phyloP scores from a whole-genome alignment of 1,140 invertebrate species.

The Adoxophyes honmai region DNA sequence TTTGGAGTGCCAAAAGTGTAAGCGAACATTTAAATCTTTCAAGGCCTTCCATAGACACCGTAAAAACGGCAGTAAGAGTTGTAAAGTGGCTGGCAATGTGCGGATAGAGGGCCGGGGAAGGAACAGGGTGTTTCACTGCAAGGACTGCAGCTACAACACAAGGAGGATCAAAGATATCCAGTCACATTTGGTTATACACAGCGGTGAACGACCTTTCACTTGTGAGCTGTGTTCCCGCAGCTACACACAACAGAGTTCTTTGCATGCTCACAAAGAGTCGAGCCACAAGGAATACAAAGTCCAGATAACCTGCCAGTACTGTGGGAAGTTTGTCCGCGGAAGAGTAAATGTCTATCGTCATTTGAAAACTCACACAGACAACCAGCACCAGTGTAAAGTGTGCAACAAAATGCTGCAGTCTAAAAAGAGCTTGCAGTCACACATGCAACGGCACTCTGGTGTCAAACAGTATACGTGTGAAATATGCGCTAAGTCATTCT shows the following conservation, averaged over 20 bases:
- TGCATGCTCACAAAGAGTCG: slow-evolving; percentile 43
- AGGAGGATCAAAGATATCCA: slow-evolving; percentile 42
- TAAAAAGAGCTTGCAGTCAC: slow-evolving; percentile 26
- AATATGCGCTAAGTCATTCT: slow-evolving; percentile 47
- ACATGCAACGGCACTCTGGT: slow-evolving; percentile 51
- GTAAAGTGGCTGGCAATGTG: slow-evolving; percentile 29
- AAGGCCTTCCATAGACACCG: slow-evolving; percentile 46
- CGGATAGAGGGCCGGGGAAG: slow-evolving; percentile 47
- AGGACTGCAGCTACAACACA: slow-evolving; percentile 44
- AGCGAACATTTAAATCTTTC: slow-evolving; percentile 46
- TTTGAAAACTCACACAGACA: slow-evolving; percentile 35
- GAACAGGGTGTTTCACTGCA: slow-evolving; percentile 48
- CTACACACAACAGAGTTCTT: slow-evolving; percentile 45
- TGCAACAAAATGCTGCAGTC: slow-evolving; percentile 45
- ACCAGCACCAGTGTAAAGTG: slow-evolving; percentile 36
- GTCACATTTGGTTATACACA: slow-evolving; percentile 45
- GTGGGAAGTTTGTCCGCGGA: slow-evolving; percentile 48
- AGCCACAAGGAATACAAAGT: slow-evolving; percentile 40
- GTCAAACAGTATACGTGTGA: slow-evolving; percentile 52
- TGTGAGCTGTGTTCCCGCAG: slow-evolving; percentile 44
- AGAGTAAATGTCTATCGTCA: slow-evolving; percentile 43
- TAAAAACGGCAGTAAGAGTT: slow-evolving; percentile 32
- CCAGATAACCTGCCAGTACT: slow-evolving; percentile 50
- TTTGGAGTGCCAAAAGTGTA: slow-evolving; percentile 47
- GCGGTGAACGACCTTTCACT: slow-evolving; percentile 41